These are phyloP conservation scores for Tetranychus piercei DNA, from an alignment of 2,888 invertebrate species.

Conservation along the genomic window DNA sequence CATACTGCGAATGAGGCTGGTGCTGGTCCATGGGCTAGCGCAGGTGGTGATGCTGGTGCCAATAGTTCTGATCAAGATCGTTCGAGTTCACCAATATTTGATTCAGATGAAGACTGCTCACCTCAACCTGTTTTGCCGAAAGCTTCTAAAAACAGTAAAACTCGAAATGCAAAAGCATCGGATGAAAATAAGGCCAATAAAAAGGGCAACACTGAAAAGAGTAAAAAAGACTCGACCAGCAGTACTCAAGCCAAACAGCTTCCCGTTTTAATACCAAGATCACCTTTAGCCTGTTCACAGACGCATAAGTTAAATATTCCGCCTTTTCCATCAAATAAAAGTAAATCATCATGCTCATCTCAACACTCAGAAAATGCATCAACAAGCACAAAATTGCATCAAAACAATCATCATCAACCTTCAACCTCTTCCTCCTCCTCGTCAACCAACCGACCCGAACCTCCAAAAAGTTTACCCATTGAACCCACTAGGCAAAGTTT, in stretches of 20 bases:
- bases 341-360: background rate
- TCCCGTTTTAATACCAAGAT: constrained; percentile 1
- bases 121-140: background rate
- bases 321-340: constrained; percentile 10
- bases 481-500: too few species aligned
- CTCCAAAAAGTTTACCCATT: too few species aligned
- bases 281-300: constrained; percentile 8
- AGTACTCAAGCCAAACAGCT: background rate
- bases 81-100: constrained; percentile 77
- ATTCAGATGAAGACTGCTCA: constrained; percentile 65
- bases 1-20: constrained; percentile 25
- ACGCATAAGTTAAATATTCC: constrained; percentile 10
- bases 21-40: constrained; percentile 15
- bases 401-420: too few species aligned
- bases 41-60: constrained; percentile 26
- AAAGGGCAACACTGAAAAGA: background rate
- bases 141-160: constrained; percentile 9
- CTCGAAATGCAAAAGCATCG: background rate
- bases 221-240: background rate
- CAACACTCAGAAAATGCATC: background rate
- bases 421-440: too few species aligned
- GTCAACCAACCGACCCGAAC: too few species aligned
- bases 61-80: constrained; percentile 47
- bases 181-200: background rate
- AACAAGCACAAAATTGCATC: too few species aligned